Base-by-base conservation (phyloP, 2,113 vertebrate genomes). In the Serilophus lunatus region DNA sequence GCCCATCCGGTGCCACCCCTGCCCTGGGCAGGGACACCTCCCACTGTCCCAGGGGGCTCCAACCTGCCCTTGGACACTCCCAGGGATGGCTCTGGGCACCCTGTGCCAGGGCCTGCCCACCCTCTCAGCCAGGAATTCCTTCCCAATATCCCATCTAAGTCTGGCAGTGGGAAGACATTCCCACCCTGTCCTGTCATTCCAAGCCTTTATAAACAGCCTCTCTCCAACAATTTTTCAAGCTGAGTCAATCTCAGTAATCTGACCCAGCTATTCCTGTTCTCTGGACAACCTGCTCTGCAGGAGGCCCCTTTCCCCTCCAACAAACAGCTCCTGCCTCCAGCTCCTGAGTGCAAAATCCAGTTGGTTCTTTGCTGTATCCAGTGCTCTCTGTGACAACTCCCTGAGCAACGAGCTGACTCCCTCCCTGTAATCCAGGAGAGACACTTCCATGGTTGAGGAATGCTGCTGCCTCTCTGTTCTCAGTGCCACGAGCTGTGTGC, bases 21-120 rank as follows among this genome's bases (percentile, higher is more conserved):
- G 33, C 7, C 51, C 33, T 8, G 6, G 15, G 51, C 86, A 59
- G 51, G 26, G 51, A 81, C 33, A 51, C 15, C 28, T 51, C 0
- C 53, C 77, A 38, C 38, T 9, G 0, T 10, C 28, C 77, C 44
- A 74, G 69, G 23, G 0, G 65, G 45, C 38, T 66, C 68, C 23
- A 50, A 0, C 26, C 51, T 38, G 17, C 2, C 1, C 59, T 36
- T 10, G 59, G 50, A 7, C 35, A 33, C 29, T 59, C 0, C 35
- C 66, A 65, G 59, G 31, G 31, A 42, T 50, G 76, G 29, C 42
- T 79, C 66, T 64, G 66, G 29, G 29, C 42, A 71, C 4, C 26
- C 49, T 71, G 29, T 35, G 75, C 66, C 75, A 49, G 75, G n/a
- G 13, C 42, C 57, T 64, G 0, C 3, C 28, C 10, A 2, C 15